These are phyloP conservation scores for Drosophila meridionalis DNA, from an alignment of 2,888 invertebrate genomes.

Conservation along the genomic window DNA sequence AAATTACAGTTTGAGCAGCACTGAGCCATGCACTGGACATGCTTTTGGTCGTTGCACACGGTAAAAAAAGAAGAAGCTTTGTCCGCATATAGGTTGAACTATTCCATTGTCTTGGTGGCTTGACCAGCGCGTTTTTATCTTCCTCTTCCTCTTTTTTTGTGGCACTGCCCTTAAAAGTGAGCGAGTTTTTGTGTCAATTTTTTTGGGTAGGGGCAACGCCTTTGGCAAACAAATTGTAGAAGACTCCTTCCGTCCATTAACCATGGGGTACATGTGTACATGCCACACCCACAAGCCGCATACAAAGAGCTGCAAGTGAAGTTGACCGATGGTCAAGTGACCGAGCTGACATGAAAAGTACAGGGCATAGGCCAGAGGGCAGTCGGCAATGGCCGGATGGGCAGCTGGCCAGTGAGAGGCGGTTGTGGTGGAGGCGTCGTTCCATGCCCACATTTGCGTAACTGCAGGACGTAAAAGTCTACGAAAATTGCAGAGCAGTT, in stretches of 20 bases:
- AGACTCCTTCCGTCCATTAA: conserved; percentile 1
- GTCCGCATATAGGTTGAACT: background rate
- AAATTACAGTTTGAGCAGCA: conserved; percentile 30
- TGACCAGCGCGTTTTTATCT: background rate
- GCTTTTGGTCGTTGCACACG: conserved; percentile 1
- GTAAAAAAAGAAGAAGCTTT: background rate
- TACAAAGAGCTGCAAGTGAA: conserved; percentile 39
- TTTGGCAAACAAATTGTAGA: conserved; percentile 16
- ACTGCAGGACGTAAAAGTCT: conserved; percentile 14
- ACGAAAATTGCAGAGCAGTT: conserved; percentile 9
- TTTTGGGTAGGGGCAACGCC: background rate
- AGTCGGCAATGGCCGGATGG: background rate
- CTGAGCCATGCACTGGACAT: background rate
- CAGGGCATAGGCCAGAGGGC: conserved; percentile 2
- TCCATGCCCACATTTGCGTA: conserved; percentile 13
- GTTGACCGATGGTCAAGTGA: conserved; percentile 46
- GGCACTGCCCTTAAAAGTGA: conserved; percentile 1
- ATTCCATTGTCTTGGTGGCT: background rate
- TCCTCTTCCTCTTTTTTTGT: background rate
- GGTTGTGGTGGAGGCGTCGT: background rate
- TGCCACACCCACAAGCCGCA: conserved; percentile 14
- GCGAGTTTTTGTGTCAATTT: conserved; percentile 16
- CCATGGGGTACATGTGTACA: background rate
- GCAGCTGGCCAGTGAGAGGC: background rate
- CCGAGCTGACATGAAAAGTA: conserved; percentile 16